Conservation (phyloP, 1,140 invertebrate genomes). For the Leptinotarsa texana region DNA sequence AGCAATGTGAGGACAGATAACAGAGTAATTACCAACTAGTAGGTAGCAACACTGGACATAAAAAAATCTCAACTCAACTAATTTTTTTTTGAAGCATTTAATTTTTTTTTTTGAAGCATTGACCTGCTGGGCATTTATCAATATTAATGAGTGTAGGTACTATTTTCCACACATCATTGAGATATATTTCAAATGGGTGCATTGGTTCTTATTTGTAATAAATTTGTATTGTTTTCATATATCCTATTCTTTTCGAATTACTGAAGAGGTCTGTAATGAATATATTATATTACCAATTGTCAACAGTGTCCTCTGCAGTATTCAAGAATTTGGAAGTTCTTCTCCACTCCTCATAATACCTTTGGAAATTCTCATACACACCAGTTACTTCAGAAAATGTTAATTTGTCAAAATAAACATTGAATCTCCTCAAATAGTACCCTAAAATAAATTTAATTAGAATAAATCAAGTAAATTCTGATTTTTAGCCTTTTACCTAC, state of each 20-base stretch:
- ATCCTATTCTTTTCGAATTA: neutral
- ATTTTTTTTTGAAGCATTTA: no score
- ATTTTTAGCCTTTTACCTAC: conserved; percentile 49
- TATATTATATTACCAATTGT: conserved; percentile 40
- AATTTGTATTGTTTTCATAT: neutral
- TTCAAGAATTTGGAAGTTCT: conserved; percentile 36
- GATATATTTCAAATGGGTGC: no score
- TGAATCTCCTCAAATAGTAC: conserved; percentile 78
- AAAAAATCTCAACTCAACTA: no score
- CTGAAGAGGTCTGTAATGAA: neutral
- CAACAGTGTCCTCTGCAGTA: conserved; percentile 25
- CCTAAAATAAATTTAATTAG: conserved; percentile 62
- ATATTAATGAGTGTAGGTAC: no score
- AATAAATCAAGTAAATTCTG: neutral
- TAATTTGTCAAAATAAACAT: conserved; percentile 79
- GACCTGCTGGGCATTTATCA: no score
- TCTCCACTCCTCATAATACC: conserved; percentile 63
- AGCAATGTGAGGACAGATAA: no score
- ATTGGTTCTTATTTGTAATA: no score
- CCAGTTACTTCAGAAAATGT: conserved; percentile 78
- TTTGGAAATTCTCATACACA: conserved; percentile 68
- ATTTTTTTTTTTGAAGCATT: no score
- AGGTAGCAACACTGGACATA: no score
- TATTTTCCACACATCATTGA: no score
- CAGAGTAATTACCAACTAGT: no score